Base-by-base conservation (phyloP, 1,140 invertebrate genomes). In the Catajapyx aquilonaris region DNA sequence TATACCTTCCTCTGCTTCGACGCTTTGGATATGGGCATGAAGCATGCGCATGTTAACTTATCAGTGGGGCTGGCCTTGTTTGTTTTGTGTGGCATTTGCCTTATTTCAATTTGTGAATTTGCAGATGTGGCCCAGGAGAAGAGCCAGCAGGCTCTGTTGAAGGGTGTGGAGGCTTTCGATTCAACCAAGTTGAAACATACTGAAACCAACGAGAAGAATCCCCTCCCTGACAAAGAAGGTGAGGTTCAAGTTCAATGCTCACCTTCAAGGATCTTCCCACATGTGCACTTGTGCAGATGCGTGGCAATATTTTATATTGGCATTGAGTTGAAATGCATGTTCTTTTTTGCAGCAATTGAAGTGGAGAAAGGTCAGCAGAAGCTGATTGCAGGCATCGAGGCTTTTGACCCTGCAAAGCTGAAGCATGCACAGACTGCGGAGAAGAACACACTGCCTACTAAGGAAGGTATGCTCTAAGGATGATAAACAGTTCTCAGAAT, bases 201-300 rank as follows among this genome's bases (percentile, higher is more conserved):
- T 17, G 77, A 86, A 57, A 93, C 87, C 21, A 68, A 83, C 49
- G 86, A 91, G 55, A 94, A 94, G 58, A 87, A 88, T 56, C 72
- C 81, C 31, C 69, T 94, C 48, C 88, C 88, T 31, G 84, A 86
- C 54, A 87, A 90, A 73, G 81, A 87, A 66, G 85, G 87, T 94
- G 67, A 59, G 55, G 57, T 28, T 38, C 5, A 4, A 3, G 15
- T 3, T 37, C 4, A 28, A 3, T 22, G 4, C 7, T 11, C 16
- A 20, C 7, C 30, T 18, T 21, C 23, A 31, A 31, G 30, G 13
- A 31, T 31, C 13, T 7, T 28, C n/a, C 18, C 13, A 31, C 5
- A 3, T 15, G 3, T 31, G 18, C 3, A 17, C 30, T 31, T 15
- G 18, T 31, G 7, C 7, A 15, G 30, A 31, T 3, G 30, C 30